Base-by-base conservation (phyloP, 2,797 vertebrate species). In the Trachurus trachurus region DNA sequence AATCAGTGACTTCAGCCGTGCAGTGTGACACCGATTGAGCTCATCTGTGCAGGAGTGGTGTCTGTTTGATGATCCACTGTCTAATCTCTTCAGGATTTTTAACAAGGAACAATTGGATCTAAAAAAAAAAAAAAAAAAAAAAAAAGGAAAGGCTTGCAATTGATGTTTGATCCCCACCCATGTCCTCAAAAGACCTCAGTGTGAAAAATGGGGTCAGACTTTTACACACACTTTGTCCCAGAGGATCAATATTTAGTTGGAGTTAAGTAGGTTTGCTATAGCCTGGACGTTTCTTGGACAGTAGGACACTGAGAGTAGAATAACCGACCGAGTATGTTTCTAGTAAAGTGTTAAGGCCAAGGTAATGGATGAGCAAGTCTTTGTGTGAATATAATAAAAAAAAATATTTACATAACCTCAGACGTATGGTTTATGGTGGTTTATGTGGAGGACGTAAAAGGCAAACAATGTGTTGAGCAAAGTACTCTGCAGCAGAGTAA, bases 331-430 rank as follows among this genome's bases (percentile, higher is more conserved):
- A 34, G 6, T 40, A n/a, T n/a, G 2, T 26, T 7, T 31, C 17
- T 11, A n/a, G 15, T 17, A 40, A 59, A 45, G 8, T n/a, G 21
- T 69, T 37, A 53, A 58, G 53, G 49, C 11, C 50, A 26, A 10
- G 12, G 22, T 5, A 37, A 57, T n/a, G 52, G 5, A 15, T 31
- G 2, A 69, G 19, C 2, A 4, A 12, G 8, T 76, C 13, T 65
- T 26, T 37, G 26, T 26, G 26, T 26, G 26, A 26, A 26, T 26
- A 26, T 26, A 1, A 34, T 49, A 19, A 8, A 19, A 21, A 68
- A 66, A 11, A 29, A 26, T 49, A 49, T 64, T 74, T 67, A 52
- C 16, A 50, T 15, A 59, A 62, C 39, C 52, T 71, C 52, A 58
- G 44, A 49, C 34, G 61, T 68, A 13, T 26, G 26, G 26, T 26